Evolutionary conservation across 1,140 invertebrate species (phyloP).

Genomic region (Drosophila kikkawai): DNA sequence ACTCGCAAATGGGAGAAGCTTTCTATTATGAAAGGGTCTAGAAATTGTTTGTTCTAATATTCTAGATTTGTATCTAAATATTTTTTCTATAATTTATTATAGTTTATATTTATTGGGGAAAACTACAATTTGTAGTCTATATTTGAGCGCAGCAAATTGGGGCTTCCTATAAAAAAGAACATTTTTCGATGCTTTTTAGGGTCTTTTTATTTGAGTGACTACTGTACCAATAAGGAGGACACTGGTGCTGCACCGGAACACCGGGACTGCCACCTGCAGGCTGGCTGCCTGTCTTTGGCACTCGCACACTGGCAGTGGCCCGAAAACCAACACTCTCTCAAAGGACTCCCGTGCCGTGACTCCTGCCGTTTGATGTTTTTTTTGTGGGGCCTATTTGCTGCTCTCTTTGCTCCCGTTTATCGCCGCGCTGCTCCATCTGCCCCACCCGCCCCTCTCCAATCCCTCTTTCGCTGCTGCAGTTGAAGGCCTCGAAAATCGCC

Average conservation of each 20-base stretch:
- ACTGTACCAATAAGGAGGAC: constrained; percentile 30
- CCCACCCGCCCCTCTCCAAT: background rate
- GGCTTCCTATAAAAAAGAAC: no score
- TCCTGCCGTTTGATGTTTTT: constrained; percentile 37
- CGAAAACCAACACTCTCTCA: constrained; percentile 27
- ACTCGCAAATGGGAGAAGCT: background rate
- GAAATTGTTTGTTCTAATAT: no score
- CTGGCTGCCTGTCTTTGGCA: constrained; percentile 48
- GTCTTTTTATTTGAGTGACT: background rate
- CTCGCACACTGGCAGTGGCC: constrained; percentile 8
- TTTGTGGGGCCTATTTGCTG: constrained; percentile 19
- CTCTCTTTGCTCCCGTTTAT: constrained; percentile 46
- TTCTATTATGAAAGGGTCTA: background rate
- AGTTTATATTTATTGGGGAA: no score
- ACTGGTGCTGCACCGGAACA: constrained; percentile 33
- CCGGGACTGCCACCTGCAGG: constrained; percentile 66
- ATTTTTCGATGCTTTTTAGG: no score
- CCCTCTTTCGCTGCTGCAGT: constrained; percentile 25
- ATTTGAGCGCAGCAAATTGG: background rate
- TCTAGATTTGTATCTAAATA: no score
- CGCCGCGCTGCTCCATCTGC: constrained; percentile 1
- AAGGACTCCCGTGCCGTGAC: constrained; percentile 19
- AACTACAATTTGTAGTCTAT: background rate
- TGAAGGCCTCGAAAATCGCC: constrained; percentile 41
- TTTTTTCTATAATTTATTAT: background rate